phyloP scores from a whole-genome alignment of 2,113 vertebrate genomes.

The Elaphurus davidianus region DNA sequence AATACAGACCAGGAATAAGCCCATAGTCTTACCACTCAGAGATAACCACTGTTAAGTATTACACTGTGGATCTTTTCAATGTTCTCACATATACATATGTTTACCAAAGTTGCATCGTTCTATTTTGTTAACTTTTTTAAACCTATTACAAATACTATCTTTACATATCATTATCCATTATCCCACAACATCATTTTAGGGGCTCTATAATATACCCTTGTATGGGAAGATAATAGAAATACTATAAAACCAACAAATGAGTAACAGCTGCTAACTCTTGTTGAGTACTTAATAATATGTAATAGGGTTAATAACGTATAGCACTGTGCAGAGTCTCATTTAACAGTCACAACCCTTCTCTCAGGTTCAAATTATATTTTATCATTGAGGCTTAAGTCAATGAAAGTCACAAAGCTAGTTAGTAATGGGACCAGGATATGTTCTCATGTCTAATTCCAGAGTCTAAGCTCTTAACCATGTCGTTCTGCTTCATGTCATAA shows the following conservation, averaged over 20 bases:
- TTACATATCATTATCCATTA: background rate
- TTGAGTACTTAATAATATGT: background rate
- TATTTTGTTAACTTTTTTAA: background rate
- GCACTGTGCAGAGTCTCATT: background rate
- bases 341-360: background rate
- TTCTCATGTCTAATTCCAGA: background rate
- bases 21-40: background rate
- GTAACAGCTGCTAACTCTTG: background rate
- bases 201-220: background rate
- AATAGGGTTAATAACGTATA: background rate
- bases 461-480: background rate
- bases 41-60: background rate
- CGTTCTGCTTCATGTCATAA: background rate
- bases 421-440: background rate
- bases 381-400: constrained; percentile 5
- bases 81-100: background rate
- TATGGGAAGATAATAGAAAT: background rate
- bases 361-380: background rate
- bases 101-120: background rate
- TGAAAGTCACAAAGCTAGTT: constrained; percentile 1
- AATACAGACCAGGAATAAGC: background rate
- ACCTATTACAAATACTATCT: background rate
- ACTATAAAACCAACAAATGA: constrained; percentile 9
- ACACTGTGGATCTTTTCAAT: background rate
- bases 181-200: background rate